Base-by-base conservation (phyloP, 2,888 invertebrate genomes). In the Endotricha flammealis region DNA sequence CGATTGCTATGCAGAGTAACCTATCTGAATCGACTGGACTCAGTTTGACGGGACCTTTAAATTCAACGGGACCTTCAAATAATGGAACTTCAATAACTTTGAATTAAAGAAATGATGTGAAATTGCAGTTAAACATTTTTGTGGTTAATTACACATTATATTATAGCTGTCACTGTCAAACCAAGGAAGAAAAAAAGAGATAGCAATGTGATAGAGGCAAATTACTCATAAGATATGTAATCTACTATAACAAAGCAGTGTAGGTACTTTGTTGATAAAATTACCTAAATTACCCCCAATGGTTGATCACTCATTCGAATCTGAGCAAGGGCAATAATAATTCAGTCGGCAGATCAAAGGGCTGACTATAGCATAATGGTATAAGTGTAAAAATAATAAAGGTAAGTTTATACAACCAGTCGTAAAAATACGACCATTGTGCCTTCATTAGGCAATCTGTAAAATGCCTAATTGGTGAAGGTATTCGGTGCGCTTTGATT, bases 331-430 rank as follows among this genome's bases (percentile, higher is more conserved):
- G 25, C 11, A 27, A 6, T 24, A 27, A 45, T 24, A 38, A 32
- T 13, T 17, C 54, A 51, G 69, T 62, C 73, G 69, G 68, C 56
- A 27, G 22, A 45, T 67, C 70, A 77, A 77, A 75, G 64, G 13
- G 41, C 24, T 49, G 48, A 54, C 52, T n/a, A n/a, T n/a, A n/a
- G n/a, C 48, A 54, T 58, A 41, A 65, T 72, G 66, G 60, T 75
- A 73, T 73, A 77, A 39, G 63, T 70, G 70, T 76, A 53, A 53
- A 64, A 62, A 62, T 59, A 54, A 61, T 64, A 68, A 71, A 65
- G 48, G 51, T 32, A 41, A 48, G 38, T 66, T 68, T 69, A 69
- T 48, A 49, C 32, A 40, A 34, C 39, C 42, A 45, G 45, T 48
- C 53, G 51, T 73, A 70, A 74, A 75, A 57, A 53, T 48, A 45